Evolutionary conservation across 2,797 vertebrate species (phyloP).

Genomic region (Enteromius fasciolatus): DNA sequence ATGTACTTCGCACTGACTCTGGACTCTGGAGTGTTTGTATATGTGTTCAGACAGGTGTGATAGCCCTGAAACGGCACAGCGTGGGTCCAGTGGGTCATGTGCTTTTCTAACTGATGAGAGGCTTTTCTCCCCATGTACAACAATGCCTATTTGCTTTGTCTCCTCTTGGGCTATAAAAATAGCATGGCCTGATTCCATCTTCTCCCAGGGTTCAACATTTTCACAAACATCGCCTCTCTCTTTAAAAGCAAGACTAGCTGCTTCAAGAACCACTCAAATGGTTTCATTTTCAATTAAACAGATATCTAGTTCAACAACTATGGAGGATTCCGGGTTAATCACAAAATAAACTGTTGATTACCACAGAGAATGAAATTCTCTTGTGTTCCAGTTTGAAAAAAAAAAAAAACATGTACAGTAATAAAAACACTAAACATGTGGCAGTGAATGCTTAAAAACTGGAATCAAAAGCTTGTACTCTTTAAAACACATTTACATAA

Average conservation of each 20-base stretch:
- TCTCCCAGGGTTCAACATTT: conserved; percentile 9
- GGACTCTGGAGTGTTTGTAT: conserved; percentile 2
- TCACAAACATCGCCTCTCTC: background rate
- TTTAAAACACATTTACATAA: background rate
- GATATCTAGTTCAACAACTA: background rate
- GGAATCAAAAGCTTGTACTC: background rate
- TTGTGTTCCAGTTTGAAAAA: background rate
- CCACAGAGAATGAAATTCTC: background rate
- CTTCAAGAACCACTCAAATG: background rate
- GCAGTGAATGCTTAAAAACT: background rate
- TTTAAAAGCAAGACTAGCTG: background rate
- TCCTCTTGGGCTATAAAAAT: conserved; percentile 30
- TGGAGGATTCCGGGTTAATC: background rate
- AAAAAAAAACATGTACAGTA: background rate
- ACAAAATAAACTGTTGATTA: background rate
- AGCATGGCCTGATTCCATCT: conserved; percentile 38
- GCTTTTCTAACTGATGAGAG: conserved; percentile 27
- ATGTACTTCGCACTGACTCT: background rate
- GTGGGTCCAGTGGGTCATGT: conserved; percentile 13
- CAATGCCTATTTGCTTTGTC: background rate
- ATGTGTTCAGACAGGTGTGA: conserved; percentile 24
- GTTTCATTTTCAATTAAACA: background rate
- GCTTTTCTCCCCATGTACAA: conserved; percentile 19
- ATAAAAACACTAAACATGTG: background rate
- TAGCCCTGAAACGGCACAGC: background rate